Percentiles rank a stretch among this genome's conserved stretches.
Evolutionary conservation across 1,140 invertebrate species (phyloP).

Genomic region (Trichoplusia ni): DNA sequence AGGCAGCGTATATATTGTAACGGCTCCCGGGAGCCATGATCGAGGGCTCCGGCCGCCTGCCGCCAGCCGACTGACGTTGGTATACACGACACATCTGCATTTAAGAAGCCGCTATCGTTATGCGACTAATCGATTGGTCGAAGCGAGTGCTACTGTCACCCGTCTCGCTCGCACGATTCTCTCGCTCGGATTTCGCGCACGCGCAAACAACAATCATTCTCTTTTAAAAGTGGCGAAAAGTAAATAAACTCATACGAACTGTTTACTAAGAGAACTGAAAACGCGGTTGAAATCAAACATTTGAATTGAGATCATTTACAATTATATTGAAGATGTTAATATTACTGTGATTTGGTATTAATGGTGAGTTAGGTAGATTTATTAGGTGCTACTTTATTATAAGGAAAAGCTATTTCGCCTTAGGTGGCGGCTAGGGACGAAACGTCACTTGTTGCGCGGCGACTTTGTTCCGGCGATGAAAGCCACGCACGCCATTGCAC

Average conservation of each 20-base stretch:
- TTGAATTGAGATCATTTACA: conserved; percentile 15
- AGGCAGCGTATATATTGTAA: conserved; percentile 50
- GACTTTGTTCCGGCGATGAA: conserved; percentile 75
- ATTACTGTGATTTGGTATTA: background rate
- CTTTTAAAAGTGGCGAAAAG: conserved; percentile 75
- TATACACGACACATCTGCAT: conserved; percentile 79
- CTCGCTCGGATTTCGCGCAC: conserved; percentile 63
- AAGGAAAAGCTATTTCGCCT: conserved; percentile 50
- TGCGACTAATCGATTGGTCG: conserved; percentile 81
- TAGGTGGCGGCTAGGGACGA: conserved; percentile 50
- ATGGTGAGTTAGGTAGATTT: background rate
- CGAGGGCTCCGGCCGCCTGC: conserved; percentile 57
- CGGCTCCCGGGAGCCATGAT: conserved; percentile 51
- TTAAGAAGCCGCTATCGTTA: conserved; percentile 81
- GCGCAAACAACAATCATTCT: conserved; percentile 52
- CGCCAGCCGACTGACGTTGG: conserved; percentile 75
- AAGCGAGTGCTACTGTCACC: conserved; percentile 72
- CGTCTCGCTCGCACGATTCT: conserved; percentile 60
- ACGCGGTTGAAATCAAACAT: conserved; percentile 40
- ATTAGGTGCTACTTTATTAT: conserved; percentile 25
- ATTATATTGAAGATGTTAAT: conserved; percentile 3
- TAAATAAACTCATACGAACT: conserved; percentile 76
- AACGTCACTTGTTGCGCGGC: conserved; percentile 77
- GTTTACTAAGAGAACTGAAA: conserved; percentile 60
- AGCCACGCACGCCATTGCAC: conserved; percentile 72